A percentile compares a stretch with the other conserved stretches of the same genome.
Conservation (phyloP, 1,140 invertebrate species). For the Tetragnatha versicolor region DNA sequence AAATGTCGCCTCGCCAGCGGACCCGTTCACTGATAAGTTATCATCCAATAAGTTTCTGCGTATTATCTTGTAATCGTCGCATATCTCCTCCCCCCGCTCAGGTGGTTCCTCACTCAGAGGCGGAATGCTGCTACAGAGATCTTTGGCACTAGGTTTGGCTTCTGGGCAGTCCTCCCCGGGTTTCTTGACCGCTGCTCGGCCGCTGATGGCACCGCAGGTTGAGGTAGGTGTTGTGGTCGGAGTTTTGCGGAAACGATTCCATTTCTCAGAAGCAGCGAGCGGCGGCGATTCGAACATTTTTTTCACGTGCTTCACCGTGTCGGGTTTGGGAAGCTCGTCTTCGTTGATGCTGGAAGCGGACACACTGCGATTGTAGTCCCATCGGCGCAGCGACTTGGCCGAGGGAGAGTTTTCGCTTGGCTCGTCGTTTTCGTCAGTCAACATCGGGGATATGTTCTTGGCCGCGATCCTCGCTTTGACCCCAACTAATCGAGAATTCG, state of each 20-base stretch:
- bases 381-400: constrained; percentile 7
- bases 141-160: constrained; percentile 49
- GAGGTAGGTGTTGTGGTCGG: constrained; percentile 33
- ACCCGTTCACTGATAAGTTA: constrained; percentile 43
- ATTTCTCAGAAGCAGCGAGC: constrained; percentile 20
- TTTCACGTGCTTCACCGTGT: constrained; percentile 83
- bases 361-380: constrained; percentile 32
- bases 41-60: constrained; percentile 25
- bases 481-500: constrained; percentile 3
- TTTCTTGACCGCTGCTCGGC: constrained; percentile 41
- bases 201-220: constrained; percentile 34
- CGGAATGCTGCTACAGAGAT: neutral
- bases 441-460: constrained; percentile 18
- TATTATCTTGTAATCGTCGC: constrained; percentile 40
- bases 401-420: constrained; percentile 31
- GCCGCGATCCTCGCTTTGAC: constrained; percentile 23
- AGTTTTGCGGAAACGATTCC: constrained; percentile 41
- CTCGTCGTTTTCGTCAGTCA: constrained; percentile 35
- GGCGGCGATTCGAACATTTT: constrained; percentile 76
- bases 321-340: constrained; percentile 81
- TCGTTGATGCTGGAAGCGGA: constrained; percentile 69
- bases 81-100: constrained; percentile 12
- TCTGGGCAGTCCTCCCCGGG: constrained; percentile 20
- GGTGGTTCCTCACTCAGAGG: neutral
- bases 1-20: constrained; percentile 9